Base-by-base conservation (phyloP, 2,797 vertebrate genomes). In the Pipistrellus nathusii region DNA sequence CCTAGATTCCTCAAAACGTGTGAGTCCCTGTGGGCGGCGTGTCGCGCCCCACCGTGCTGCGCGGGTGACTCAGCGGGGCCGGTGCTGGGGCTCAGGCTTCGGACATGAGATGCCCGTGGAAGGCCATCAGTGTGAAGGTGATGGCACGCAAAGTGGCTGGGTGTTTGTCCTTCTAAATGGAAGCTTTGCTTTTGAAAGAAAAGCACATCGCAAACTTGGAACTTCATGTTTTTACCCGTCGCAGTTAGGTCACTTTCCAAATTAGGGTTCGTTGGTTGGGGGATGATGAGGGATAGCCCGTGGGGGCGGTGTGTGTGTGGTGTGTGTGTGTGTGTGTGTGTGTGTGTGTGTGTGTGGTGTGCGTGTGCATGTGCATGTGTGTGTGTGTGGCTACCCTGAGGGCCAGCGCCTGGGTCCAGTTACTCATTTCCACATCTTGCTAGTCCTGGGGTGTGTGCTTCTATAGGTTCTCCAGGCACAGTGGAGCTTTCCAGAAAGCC, bases 11-110 rank as follows among this genome's bases (percentile, higher is more conserved):
- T 88, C 72, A 48, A 83, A 92, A 90, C 27, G 14, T 69, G 23
- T 90, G 75, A 85, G 87, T 87, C 46, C 86, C 69, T n/a, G 0
- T 25, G 32, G 62, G 88, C 53, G 86, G 66, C 82, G 41, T 68
- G 48, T 41, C 53, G 0, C 41, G 21, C 17, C 53, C 41, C 57
- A 1, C 71, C 81, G n/a, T 53, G 46, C 44, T 48, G 48, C 82
- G 90, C 87, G 87, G 89, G 44, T 95, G 94, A 96, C 48, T 90
- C 76, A 95, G 92, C 92, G 87, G 62, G 51, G 90, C 89, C 53
- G 30, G 71, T 77, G 35, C n/a, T 35, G 21, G 80, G 11, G 25
- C 18, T 77, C 55, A 73, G 59, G 18, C 76, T 68, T 55, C 30
- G 64, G 82, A 87, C 89, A 90, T 55, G 86, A 92, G 27, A 20